Evolutionary conservation across 2,797 vertebrate species (phyloP).

Genomic region (Cynodonichthys magdalenae): DNA sequence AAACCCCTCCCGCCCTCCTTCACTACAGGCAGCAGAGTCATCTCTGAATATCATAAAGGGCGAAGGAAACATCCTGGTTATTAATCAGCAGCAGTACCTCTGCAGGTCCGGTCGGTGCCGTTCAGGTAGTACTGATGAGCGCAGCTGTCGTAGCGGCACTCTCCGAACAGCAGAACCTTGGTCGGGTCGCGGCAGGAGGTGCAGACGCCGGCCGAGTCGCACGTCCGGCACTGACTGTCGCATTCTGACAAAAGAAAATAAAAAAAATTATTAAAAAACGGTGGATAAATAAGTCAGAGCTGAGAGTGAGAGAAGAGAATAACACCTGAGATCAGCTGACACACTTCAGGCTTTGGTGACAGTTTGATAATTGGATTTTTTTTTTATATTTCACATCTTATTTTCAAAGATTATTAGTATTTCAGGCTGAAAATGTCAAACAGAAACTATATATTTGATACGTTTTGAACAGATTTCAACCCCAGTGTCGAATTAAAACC

Average conservation of each 20-base stretch:
- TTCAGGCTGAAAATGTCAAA: too few relatives aligned
- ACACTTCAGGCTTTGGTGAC: neutral
- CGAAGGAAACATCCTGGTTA: constrained; percentile 12
- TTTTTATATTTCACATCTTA: neutral
- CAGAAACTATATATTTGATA: too few relatives aligned
- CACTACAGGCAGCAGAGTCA: constrained; percentile 43
- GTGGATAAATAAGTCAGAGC: neutral
- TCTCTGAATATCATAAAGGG: constrained; percentile 52
- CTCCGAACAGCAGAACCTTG: constrained; percentile 91
- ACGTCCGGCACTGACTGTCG: constrained; percentile 84
- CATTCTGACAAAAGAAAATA: constrained; percentile 80
- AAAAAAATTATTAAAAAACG: neutral
- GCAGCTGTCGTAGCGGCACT: constrained; percentile 91
- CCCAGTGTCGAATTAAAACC: too few relatives aligned
- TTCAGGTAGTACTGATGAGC: constrained; percentile 95
- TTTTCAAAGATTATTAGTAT: neutral
- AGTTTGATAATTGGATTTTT: neutral
- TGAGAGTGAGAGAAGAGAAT: neutral
- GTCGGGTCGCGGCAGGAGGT: constrained; percentile 86
- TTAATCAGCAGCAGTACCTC: constrained; percentile 77
- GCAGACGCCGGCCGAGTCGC: constrained; percentile 80
- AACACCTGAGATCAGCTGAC: too few relatives aligned
- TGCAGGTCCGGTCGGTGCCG: constrained; percentile 83
- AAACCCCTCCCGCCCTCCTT: constrained; percentile 27
- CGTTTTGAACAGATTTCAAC: too few relatives aligned